Base-by-base conservation (phyloP, 2,113 vertebrate genomes). In the Dicaeum eximium region DNA sequence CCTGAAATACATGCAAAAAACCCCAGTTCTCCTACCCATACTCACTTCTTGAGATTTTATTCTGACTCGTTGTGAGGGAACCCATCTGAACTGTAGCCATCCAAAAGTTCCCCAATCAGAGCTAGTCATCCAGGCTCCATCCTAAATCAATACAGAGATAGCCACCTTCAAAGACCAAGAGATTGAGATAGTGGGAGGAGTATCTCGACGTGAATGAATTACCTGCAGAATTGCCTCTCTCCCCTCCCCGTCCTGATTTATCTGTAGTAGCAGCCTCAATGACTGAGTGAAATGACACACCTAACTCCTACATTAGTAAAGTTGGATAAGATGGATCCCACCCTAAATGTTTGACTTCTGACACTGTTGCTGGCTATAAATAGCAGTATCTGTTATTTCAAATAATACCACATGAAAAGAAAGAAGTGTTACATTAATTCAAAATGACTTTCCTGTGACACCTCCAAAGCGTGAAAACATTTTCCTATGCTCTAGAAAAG, bases 61-160 rank as follows among this genome's bases (percentile, higher is more conserved):
- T 83, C 33, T 86, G 56, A n/a, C 13, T 21, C 40, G 24, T 51
- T 73, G 27, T 40, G 56, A 86, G 64, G 35, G 84, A 92, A 67
- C 47, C 35, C 80, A 78, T 80, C n/a, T 71, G 74, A 88, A 66
- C 79, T 74, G 56, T 30, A 50, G 38, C 79, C 82, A 88, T 54
- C 60, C 30, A 70, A 13, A 92, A 80, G 38, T n/a, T 78, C 47
- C 79, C 50, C 93, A 92, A 91, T 94, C 92, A 94, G 35, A 92
- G 51, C 77, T 27, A 88, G 94, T 74, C 96, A 94, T 94, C 86
- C 96, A 94, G 95, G 72, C 92, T 93, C 94, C 94, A 80, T 94
- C 72, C 75, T 73, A 73, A 94, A 93, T 93, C 92, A 90, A 35
- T 54, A 89, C 18, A 58, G 70, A 94, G 92, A 96, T 54, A 97